Conservation (phyloP, 2,888 invertebrate species). For the Philereme vetulata region DNA sequence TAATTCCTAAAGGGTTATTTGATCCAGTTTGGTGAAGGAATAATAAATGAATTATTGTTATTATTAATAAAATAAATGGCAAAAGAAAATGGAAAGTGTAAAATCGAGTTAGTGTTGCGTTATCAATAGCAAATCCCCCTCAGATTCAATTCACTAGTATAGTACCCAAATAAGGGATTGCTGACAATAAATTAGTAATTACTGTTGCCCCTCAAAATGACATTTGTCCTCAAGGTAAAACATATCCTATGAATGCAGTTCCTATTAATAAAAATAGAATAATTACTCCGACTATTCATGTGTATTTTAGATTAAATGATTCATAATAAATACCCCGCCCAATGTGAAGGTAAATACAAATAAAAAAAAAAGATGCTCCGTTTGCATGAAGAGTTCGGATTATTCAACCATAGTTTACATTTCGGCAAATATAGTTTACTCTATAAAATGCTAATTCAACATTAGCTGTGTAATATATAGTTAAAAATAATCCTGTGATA, state of each 20-base stretch:
- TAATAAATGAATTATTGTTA: conserved; percentile 86
- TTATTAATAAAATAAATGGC: conserved; percentile 86
- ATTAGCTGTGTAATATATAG: conserved; percentile 87
- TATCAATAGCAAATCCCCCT: conserved; percentile 90
- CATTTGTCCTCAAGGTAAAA: conserved; percentile 91
- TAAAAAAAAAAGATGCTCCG: conserved; percentile 89
- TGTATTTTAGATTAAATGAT: conserved; percentile 77
- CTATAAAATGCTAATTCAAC: conserved; percentile 86
- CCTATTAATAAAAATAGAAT: conserved; percentile 88
- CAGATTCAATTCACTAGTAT: conserved; percentile 88
- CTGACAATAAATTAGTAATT: conserved; percentile 90
- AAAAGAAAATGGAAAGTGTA: conserved; percentile 89
- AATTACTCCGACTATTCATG: conserved; percentile 86
- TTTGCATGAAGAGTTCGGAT: conserved; percentile 87
- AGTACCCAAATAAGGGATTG: conserved; percentile 87
- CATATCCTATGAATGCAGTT: conserved; percentile 91
- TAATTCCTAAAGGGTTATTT: conserved; percentile 85
- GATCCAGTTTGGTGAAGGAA: conserved; percentile 88
- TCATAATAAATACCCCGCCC: conserved; percentile 85
- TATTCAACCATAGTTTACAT: conserved; percentile 88
- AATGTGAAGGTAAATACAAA: conserved; percentile 87
- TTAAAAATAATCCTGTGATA: conserved; percentile 86
- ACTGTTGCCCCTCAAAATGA: conserved; percentile 92
- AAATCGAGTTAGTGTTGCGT: conserved; percentile 90
- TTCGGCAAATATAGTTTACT: conserved; percentile 87